Evolutionary conservation across 2,797 vertebrate genomes (phyloP).

Genomic region (Glyptemys insculpta): DNA sequence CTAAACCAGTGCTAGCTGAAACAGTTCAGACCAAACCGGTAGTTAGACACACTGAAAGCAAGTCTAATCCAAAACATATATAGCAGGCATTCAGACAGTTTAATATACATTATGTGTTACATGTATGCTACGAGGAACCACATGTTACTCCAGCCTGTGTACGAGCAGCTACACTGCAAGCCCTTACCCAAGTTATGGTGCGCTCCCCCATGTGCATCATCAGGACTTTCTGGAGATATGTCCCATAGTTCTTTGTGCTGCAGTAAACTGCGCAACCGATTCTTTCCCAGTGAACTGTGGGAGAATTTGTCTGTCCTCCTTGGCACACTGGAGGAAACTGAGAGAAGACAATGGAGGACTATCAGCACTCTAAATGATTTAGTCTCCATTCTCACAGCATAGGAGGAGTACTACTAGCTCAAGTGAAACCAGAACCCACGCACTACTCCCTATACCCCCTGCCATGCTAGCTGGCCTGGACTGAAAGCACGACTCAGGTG

Average conservation of each 20-base stretch:
- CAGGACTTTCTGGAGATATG: no score
- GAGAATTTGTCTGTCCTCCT: neutral
- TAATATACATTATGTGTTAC: no score
- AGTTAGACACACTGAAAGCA: neutral
- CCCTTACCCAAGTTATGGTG: no score
- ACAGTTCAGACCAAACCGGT: no score
- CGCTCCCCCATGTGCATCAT: no score
- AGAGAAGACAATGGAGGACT: neutral
- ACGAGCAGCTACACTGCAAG: no score
- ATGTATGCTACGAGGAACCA: no score
- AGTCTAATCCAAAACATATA: neutral
- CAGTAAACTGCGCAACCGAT: no score
- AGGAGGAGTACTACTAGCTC: fast-evolving
- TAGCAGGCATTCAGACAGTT: no score
- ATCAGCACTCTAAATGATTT: neutral
- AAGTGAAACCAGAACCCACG: neutral
- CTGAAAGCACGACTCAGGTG: neutral
- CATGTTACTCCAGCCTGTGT: no score
- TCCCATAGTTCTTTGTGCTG: no score
- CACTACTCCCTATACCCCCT: neutral
- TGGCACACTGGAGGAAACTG: neutral
- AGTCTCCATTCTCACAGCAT: neutral
- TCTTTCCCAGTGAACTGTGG: no score
- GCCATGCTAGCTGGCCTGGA: neutral
- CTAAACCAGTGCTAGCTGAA: neutral